Evolutionary conservation across 2,113 vertebrate genomes (phyloP), one percentile per base, ranked within the genome.

Genomic region (Sterrhoptilus dennistouni): DNA sequence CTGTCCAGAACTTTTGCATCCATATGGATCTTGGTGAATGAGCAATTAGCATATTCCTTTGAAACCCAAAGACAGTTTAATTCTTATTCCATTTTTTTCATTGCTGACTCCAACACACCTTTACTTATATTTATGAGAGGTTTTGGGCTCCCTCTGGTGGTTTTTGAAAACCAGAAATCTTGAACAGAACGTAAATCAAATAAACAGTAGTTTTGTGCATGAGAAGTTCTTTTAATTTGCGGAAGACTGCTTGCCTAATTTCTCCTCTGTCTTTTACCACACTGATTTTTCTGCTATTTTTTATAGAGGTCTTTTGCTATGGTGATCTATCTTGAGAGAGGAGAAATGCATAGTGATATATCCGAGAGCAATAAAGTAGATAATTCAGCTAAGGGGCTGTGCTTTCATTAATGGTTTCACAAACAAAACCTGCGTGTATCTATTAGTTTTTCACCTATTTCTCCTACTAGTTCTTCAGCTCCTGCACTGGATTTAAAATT

Each of bases 61-160:
- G 54, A 85, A 93, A 77, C 33, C 7, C 19, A 79, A 72, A 63
- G 19, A 14, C 35, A 47, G 8, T 5, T 59, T 47, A 70, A 36
- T 56, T 86, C n/a, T 38, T 69, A 29, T 6, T n/a, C 40, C 4
- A 3, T 63, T 83, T 81, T 87, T 77, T 87, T 27, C 28, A 23
- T 5, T 35, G 8, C 8, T 27, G 40, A 19, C 24, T 31, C 53
- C 50, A 49, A 17, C 10, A 49, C 1, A 7, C 19, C 24, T 69
- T 75, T 45, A 27, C n/a, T 79, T 31, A 35, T 4, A 35, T 38
- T 50, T 57, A 60, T 36, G 44, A 60, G 87, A 35, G 44, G 64
- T 89, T 70, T 84, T 2, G 27, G 50, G 66, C 95, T 93, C 97
- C 97, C 97, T 96, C 97, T 97, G 81, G 95, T 82, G 96, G 95